Conservation (phyloP, 2,113 vertebrate species). For the Notarius lentiginosus region DNA sequence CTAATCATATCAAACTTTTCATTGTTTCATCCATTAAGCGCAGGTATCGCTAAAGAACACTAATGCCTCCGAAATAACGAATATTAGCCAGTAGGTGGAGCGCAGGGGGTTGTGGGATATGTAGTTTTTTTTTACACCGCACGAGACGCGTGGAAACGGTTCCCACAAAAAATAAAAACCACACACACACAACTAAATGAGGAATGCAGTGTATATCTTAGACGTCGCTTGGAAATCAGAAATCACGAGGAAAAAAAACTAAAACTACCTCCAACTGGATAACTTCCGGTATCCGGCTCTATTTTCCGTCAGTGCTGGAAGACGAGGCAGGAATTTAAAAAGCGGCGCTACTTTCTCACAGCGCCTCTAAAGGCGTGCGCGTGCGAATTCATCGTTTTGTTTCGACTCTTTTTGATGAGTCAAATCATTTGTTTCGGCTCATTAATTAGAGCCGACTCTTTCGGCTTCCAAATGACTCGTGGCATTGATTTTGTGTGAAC, state of each 20-base stretch:
- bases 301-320: not conserved
- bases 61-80: not conserved
- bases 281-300: not conserved
- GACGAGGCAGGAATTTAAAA: not conserved
- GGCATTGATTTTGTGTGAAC: not conserved
- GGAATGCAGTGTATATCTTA: not conserved
- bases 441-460: not conserved
- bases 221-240: too few species aligned
- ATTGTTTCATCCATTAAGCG: not conserved
- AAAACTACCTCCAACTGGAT: not conserved
- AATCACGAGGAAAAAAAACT: not conserved
- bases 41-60: not conserved
- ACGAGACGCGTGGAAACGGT: not conserved
- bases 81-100: not conserved
- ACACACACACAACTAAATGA: not conserved
- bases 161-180: not conserved
- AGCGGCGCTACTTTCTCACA: not conserved
- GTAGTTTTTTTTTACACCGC: conserved; percentile 24
- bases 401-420: not conserved
- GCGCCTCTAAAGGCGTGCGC: not conserved
- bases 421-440: not conserved
- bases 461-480: not conserved
- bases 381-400: not conserved
- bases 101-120: conserved; percentile 1
- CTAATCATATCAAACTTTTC: not conserved